These are phyloP conservation scores for Salticus scenicus DNA, from an alignment of 2,888 invertebrate species.

Conservation along the genomic window DNA sequence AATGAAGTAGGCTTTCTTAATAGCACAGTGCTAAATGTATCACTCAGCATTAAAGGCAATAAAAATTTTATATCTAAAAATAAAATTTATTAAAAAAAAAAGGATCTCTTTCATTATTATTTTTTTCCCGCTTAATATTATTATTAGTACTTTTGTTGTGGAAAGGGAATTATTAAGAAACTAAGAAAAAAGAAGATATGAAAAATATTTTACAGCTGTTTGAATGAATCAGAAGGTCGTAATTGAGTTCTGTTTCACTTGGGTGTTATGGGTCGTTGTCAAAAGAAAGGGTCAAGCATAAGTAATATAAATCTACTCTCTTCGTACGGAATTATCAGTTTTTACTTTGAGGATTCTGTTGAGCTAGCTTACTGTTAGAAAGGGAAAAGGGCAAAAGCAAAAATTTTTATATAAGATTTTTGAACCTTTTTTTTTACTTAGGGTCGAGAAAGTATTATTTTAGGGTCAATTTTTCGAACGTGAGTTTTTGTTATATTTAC, in stretches of 20 bases:
- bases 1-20: not conserved
- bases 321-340: no score
- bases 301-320: no score
- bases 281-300: not conserved
- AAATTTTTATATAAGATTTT: no score
- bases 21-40: not conserved
- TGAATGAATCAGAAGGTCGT: not conserved
- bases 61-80: conserved; percentile 68
- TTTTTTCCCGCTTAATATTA: not conserved
- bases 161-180: not conserved
- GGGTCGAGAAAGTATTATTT: no score
- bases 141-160: not conserved
- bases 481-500: no score
- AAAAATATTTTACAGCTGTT: not conserved
- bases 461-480: no score
- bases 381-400: no score
- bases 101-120: not conserved
- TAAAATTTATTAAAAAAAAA: conserved; percentile 42
- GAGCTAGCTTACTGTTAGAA: no score
- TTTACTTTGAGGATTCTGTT: no score
- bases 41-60: conserved; percentile 45
- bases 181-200: not conserved
- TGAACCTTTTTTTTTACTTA: no score
- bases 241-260: not conserved
- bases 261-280: not conserved